A percentile compares a stretch with the other conserved stretches of the same genome.
Conservation (phyloP, 2,113 vertebrate species). For the Bambusicola thoracicus region DNA sequence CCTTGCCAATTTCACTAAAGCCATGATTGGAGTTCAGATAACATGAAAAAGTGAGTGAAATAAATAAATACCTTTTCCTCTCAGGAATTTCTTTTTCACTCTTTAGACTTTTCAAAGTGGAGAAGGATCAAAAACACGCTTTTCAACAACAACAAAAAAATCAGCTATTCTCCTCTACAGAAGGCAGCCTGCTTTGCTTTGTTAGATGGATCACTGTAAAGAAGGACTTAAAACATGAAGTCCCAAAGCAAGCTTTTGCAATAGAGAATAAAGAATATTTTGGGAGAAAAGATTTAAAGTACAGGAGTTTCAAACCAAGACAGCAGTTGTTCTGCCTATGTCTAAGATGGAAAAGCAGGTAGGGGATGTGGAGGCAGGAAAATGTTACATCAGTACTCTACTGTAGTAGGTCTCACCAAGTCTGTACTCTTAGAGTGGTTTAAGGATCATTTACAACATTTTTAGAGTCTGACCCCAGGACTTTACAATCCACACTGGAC, state of each 20-base stretch:
- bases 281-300: background rate
- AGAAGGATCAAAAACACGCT: background rate
- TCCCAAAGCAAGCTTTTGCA: background rate
- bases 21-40: constrained; percentile 34
- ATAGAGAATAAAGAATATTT: background rate
- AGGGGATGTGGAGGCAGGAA: background rate
- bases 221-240: background rate
- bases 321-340: background rate
- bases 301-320: background rate
- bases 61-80: constrained; percentile 59
- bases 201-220: background rate
- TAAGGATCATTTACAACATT: background rate
- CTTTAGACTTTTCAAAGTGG: constrained; percentile 13
- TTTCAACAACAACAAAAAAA: background rate
- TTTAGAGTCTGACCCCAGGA: background rate
- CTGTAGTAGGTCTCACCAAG: background rate
- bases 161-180: background rate
- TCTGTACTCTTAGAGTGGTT: background rate
- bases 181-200: background rate
- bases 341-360: background rate
- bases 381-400: background rate
- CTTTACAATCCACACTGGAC: background rate
- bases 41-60: constrained; percentile 42
- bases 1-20: constrained; percentile 37
- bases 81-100: constrained; percentile 30